These are phyloP conservation scores for Cylloceria caligata DNA, from an alignment of 2,888 invertebrate genomes.

Conservation along the genomic window DNA sequence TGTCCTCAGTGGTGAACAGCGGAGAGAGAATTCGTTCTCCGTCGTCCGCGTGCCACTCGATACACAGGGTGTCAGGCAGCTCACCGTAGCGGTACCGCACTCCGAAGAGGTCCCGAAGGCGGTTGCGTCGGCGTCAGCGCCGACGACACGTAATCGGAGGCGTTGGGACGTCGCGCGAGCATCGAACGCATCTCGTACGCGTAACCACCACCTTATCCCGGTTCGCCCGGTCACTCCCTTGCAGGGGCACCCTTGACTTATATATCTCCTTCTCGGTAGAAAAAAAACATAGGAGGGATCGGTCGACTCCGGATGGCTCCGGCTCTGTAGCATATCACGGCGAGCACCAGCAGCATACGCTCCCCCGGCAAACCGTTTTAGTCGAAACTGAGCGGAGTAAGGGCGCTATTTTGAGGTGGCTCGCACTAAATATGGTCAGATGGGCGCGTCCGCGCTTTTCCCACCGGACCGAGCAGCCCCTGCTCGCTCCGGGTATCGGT, in stretches of 20 bases:
- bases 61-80: constrained; percentile 18
- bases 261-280: constrained; percentile 67
- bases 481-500: constrained; percentile 71
- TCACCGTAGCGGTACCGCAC: not conserved
- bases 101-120: constrained; percentile 19
- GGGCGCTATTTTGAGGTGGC: constrained; percentile 83
- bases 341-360: constrained; percentile 27
- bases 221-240: constrained; percentile 53
- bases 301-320: constrained; percentile 51
- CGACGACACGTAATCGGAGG: constrained; percentile 63
- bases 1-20: constrained; percentile 27
- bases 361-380: constrained; percentile 80
- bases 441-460: constrained; percentile 80
- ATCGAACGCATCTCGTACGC: constrained; percentile 11
- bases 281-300: constrained; percentile 47
- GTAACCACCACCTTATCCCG: constrained; percentile 42
- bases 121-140: constrained; percentile 41
- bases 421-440: constrained; percentile 84
- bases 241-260: constrained; percentile 75
- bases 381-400: constrained; percentile 77
- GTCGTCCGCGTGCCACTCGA: constrained; percentile 50
- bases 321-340: constrained; percentile 14
- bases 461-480: constrained; percentile 78
- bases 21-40: constrained; percentile 3
- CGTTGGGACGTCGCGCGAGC: constrained; percentile 24